Base-by-base conservation (phyloP, 2,888 invertebrate species). In the Aplocera efformata region DNA sequence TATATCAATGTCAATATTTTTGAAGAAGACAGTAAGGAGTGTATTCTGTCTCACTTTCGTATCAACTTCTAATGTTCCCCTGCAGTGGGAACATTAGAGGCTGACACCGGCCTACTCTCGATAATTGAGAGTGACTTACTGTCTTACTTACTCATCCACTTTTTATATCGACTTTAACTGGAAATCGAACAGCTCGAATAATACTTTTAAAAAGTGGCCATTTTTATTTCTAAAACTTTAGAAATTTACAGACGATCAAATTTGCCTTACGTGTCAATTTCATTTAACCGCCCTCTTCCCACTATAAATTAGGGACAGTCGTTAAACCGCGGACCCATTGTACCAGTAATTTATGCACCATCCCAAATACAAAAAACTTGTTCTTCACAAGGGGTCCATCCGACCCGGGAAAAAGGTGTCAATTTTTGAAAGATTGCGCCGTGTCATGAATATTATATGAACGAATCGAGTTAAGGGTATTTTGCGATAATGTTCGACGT, bases 391-490 rank as follows among this genome's bases (percentile, higher is more conserved):
- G 68, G 74, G 71, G 68, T 67, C 64, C 50, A 53, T 50, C 36
- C 35, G 54, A 62, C 65, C 73, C 62, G 61, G 67, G 65, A 67
- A 79, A 80, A 81, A 83, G 84, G 85, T 86, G 86, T 88, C 86
- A 88, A 86, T 86, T 88, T 86, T 86, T 88, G 86, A 88, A 88
- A 88, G 86, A 88, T 88, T 85, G 86, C 73, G 72, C 73, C 79
- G 55, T 79, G 82, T 83, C 86, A 86, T 88, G 86, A 86, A 88
- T 88, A 82, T 88, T 86, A 85, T 85, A 88, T 86, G 82, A 86
- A 83, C 76, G 83, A 81, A 79, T 82, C 71, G 81, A 82, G 86
- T 86, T 86, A 82, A 82, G 85, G 84, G 82, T 76, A 83, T 84
- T 85, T 83, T 77, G 80, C 72, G 84, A 86, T 86, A 88, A 86